Evolutionary conservation across 2,797 vertebrate genomes (phyloP), one percentile per base, ranked within the genome.

Genomic region (Sebastes nivosus): DNA sequence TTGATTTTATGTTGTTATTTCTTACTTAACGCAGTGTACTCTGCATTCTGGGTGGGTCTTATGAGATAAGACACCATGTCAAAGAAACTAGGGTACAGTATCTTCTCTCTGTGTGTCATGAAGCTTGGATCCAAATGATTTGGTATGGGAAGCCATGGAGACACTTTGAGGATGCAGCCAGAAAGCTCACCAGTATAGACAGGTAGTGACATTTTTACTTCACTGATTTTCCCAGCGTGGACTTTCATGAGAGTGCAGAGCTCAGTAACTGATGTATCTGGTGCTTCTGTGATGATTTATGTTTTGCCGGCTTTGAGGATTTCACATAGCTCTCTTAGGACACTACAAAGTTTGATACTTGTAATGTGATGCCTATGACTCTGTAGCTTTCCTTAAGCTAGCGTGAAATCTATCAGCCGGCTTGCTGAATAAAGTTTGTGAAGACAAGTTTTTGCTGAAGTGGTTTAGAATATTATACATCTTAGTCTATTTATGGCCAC

Each of bases 141-240:
- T 16, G 65, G 34, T 75, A 18, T 67, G 86, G 82, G 72, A 87
- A 85, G 67, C 73, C 29, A 10, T 7, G 32, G 46, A 36, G 58
- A 88, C 30, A 70, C 88, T 87, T 78, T 85, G 80, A 87, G 82
- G 67, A 82, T 77, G 73, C 64, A 81, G 73, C 72, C 81, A 87
- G 78, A 72, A 80, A 73, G 64, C 73, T 50, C 74, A 78, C 81
- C 78, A 58, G 69, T 68, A 77, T 52, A 85, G 85, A 86, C 80
- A 93, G 84, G 87, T 91, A 80, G 89, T 89, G 83, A 86, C 85
- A 84, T 90, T 88, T 88, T 87, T 76, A 64, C 79, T 82, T 88
- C 67, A 74, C 72, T 87, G 86, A 77, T 82, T 85, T 82, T 85
- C 70, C 64, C 82, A 82, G 70, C 75, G 55, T 87, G 82, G 76